Conservation (phyloP, 1,140 invertebrate species). For the Coptotermes formosanus region DNA sequence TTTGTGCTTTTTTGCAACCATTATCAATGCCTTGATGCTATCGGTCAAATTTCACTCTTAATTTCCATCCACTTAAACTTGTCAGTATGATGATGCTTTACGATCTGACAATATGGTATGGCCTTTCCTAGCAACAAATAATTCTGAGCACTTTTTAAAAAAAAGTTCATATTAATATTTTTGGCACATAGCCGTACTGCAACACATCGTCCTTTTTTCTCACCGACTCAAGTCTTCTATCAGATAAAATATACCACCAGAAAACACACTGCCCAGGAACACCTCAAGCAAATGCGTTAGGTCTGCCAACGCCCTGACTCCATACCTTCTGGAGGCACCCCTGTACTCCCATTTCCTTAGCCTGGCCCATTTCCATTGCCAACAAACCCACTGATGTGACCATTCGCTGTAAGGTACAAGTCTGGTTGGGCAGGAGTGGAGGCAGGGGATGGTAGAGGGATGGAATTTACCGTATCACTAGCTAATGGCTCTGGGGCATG, state of each 20-base stretch:
- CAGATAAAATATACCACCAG: neutral
- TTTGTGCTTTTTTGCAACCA: neutral
- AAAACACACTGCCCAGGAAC: neutral
- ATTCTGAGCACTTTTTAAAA: neutral
- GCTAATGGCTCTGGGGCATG: slow-evolving; percentile 57
- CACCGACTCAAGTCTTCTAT: neutral
- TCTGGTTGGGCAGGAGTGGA: slow-evolving; percentile 42
- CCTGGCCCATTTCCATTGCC: slow-evolving; percentile 45
- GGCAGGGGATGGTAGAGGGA: slow-evolving; percentile 36
- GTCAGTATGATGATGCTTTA: neutral
- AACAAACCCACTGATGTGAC: slow-evolving; percentile 51
- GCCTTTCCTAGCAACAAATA: neutral
- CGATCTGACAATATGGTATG: neutral
- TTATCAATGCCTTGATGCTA: neutral
- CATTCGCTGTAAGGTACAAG: slow-evolving; percentile 51
- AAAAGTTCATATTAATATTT: too few relatives aligned
- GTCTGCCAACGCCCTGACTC: slow-evolving; percentile 45
- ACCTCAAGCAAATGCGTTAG: neutral
- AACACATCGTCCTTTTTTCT: neutral
- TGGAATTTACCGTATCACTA: slow-evolving; percentile 35
- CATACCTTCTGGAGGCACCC: slow-evolving; percentile 59
- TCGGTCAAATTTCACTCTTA: neutral
- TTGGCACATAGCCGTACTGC: neutral
- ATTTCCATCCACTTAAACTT: neutral
- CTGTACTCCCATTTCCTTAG: slow-evolving; percentile 47